Evolutionary conservation across 2,888 invertebrate species (phyloP), one percentile per base, ranked within the genome.

Genomic region (Sinhomidia bicolor): DNA sequence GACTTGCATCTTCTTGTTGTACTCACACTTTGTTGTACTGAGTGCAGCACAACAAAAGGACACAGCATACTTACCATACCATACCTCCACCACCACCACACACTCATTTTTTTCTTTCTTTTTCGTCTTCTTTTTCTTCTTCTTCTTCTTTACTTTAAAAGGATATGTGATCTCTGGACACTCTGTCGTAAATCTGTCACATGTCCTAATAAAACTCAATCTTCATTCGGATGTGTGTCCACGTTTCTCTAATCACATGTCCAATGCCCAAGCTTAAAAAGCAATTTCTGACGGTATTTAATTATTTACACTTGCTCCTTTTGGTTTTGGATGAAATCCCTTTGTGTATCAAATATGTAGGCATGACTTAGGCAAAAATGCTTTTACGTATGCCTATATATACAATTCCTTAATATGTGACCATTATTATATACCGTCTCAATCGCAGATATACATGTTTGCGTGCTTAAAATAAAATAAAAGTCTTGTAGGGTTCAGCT

Each of bases 171-270:
- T 88, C 79, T 88, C 89, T 89, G 89, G 89, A 89, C 36, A 89
- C 44, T 74, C 47, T 89, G 80, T 85, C 85, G 89, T 89, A 89
- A 89, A 89, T 85, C 84, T 89, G 84, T 85, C 85, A 84, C 60
- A 89, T 89, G 84, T 85, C 84, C 89, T 89, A 89, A 89, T 89
- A 89, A 89, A 89, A 84, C 74, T 81, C 89, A 85, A 89, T 89
- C 89, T 85, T 85, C 74, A 89, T 89, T 85, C 89, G 68, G 79
- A 68, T 84, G 68, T 78, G 78, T 84, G 83, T 88, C 88, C 88
- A 89, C 85, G 85, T 84, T 85, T 80, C 74, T 47, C 89, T 85
- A 89, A 89, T 84, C 84, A 85, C 62, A 89, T 81, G 89, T 79
- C 82, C 81, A 71, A 79, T 83, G 80, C 60, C 84, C 47, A 85